A percentile compares a stretch with the other conserved stretches of the same genome.
Conservation (phyloP, 2,888 invertebrate genomes). For the Agrochola lychnidis region DNA sequence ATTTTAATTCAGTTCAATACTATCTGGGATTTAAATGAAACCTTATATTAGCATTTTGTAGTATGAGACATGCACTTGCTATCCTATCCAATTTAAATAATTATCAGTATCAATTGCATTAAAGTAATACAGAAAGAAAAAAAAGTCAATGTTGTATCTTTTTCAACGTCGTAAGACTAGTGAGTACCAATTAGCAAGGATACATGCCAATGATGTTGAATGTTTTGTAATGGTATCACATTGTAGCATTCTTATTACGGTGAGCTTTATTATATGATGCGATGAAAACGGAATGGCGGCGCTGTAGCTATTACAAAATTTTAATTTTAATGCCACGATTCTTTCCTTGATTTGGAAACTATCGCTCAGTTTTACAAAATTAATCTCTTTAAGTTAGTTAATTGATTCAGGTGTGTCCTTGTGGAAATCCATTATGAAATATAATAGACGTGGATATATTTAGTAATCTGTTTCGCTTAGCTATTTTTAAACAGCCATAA, state of each 20-base stretch:
- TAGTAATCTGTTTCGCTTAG: too few species aligned
- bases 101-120: constrained; percentile 81
- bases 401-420: too few species aligned
- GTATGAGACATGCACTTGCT: constrained; percentile 71
- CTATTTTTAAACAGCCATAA: too few species aligned
- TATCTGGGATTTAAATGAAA: constrained; percentile 65
- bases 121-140: constrained; percentile 70
- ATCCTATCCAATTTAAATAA: constrained; percentile 78
- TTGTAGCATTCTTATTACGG: constrained; percentile 51
- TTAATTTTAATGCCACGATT: neutral
- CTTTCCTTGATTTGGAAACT: neutral
- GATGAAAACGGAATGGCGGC: neutral
- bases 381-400: neutral
- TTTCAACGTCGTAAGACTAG: constrained; percentile 75
- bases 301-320: neutral
- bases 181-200: constrained; percentile 82
- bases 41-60: constrained; percentile 66
- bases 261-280: constrained; percentile 14
- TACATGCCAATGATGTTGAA: constrained; percentile 77
- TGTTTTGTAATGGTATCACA: constrained; percentile 63
- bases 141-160: constrained; percentile 73
- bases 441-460: too few species aligned
- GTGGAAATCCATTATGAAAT: too few species aligned
- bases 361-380: neutral
- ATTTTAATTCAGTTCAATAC: constrained; percentile 62